Conservation (phyloP, 2,797 vertebrate genomes). For the Balearica regulorum region DNA sequence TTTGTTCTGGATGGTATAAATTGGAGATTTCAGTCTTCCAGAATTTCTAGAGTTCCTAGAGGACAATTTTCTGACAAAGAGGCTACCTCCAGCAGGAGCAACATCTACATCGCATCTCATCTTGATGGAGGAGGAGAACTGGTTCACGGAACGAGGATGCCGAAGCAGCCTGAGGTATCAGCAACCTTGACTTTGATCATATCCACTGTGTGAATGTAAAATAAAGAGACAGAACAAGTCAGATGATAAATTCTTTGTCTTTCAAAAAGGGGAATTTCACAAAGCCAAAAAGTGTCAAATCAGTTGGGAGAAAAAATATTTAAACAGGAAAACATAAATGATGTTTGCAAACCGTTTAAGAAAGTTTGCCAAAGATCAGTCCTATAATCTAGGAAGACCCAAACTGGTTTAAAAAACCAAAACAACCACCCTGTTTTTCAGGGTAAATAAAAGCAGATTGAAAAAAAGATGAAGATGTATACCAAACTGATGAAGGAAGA, state of each 20-base stretch:
- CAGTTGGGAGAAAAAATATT: neutral
- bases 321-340: neutral
- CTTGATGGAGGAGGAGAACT: neutral
- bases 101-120: neutral
- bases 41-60: neutral
- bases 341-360: neutral
- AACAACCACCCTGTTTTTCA: rapidly evolving
- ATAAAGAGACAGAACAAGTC: neutral
- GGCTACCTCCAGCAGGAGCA: neutral
- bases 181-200: neutral
- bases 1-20: neutral
- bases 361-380: neutral
- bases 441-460: neutral
- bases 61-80: neutral
- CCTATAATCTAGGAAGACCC: neutral
- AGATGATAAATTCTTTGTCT: neutral
- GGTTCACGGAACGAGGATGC: neutral
- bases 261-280: neutral
- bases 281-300: neutral
- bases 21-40: neutral
- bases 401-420: neutral
- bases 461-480: neutral
- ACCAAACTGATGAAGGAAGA: neutral
- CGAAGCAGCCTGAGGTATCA: neutral
- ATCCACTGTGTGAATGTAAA: neutral